phyloP scores from a whole-genome alignment of 2,888 invertebrate species.

The Lasius fuliginosus region DNA sequence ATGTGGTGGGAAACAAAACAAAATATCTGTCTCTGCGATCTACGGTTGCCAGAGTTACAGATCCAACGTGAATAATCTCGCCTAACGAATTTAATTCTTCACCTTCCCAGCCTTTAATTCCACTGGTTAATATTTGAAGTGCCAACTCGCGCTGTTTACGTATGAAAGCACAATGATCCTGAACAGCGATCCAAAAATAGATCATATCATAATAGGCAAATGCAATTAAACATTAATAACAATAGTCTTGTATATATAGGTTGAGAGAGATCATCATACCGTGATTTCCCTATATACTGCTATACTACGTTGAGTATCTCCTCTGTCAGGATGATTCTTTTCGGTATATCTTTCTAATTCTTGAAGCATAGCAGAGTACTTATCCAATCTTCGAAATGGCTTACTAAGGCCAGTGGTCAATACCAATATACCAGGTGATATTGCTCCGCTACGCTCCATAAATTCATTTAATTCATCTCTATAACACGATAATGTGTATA shows the following conservation, averaged over 20 bases:
- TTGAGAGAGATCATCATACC: conserved; percentile 87
- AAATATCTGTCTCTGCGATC: conserved; percentile 96
- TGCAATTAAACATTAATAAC: not conserved
- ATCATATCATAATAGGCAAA: not conserved
- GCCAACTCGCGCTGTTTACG: conserved; percentile 98
- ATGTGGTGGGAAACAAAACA: conserved; percentile 95
- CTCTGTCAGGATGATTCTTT: conserved; percentile 97
- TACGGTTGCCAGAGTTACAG: conserved; percentile 91
- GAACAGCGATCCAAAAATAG: conserved; percentile 62
- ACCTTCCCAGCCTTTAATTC: conserved; percentile 98
- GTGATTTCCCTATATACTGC: conserved; percentile 98
- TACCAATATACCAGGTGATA: conserved; percentile 94
- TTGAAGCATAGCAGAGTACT: conserved; percentile 97
- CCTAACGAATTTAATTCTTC: conserved; percentile 92
- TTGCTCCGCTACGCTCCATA: conserved; percentile 96
- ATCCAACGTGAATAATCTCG: conserved; percentile 96
- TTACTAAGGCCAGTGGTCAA: conserved; percentile 97
- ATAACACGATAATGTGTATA: conserved; percentile 46
- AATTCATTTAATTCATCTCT: conserved; percentile 94
- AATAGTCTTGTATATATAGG: not conserved
- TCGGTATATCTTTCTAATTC: conserved; percentile 98
- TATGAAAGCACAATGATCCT: conserved; percentile 95
- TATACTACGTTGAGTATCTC: conserved; percentile 98
- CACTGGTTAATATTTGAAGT: conserved; percentile 97
- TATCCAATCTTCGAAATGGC: conserved; percentile 97